A percentile compares a stretch with the other conserved stretches of the same genome.
Conservation (phyloP, 1,140 invertebrate species). For the Diorhabda elongata region DNA sequence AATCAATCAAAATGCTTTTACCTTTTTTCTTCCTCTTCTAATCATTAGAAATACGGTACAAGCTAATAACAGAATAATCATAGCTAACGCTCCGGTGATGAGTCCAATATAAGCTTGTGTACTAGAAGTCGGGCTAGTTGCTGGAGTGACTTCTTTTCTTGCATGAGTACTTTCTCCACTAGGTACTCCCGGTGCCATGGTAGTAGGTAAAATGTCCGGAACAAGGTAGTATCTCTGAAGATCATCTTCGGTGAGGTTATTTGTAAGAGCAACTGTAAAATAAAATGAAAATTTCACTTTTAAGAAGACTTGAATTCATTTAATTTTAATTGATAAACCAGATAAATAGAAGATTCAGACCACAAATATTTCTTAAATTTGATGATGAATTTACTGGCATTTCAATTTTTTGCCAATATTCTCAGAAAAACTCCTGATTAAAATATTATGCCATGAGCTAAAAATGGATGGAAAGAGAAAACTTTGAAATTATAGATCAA, state of each 20-base stretch:
- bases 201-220: slow-evolving; percentile 38
- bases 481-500: too few relatives aligned
- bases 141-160: slow-evolving; percentile 55
- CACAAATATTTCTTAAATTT: too few relatives aligned
- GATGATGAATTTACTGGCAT: too few relatives aligned
- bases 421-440: too few relatives aligned
- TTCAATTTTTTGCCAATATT: too few relatives aligned
- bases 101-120: slow-evolving; percentile 72
- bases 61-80: slow-evolving; percentile 64
- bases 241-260: slow-evolving; percentile 49
- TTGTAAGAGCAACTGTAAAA: slow-evolving; percentile 45
- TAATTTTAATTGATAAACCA: too few relatives aligned
- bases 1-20: slow-evolving; percentile 12
- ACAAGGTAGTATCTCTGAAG: slow-evolving; percentile 49
- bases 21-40: slow-evolving; percentile 65
- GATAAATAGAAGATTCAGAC: too few relatives aligned
- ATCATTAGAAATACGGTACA: slow-evolving; percentile 67
- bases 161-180: slow-evolving; percentile 44
- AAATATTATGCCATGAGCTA: too few relatives aligned
- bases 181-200: slow-evolving; percentile 35
- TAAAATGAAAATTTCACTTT: slow-evolving; percentile 3
- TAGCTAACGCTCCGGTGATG: slow-evolving; percentile 72
- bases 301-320: too few relatives aligned
- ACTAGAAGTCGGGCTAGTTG: slow-evolving; percentile 61
- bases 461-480: too few relatives aligned